Conservation (phyloP, 1,140 invertebrate species). For the Drosophila repletoides region DNA sequence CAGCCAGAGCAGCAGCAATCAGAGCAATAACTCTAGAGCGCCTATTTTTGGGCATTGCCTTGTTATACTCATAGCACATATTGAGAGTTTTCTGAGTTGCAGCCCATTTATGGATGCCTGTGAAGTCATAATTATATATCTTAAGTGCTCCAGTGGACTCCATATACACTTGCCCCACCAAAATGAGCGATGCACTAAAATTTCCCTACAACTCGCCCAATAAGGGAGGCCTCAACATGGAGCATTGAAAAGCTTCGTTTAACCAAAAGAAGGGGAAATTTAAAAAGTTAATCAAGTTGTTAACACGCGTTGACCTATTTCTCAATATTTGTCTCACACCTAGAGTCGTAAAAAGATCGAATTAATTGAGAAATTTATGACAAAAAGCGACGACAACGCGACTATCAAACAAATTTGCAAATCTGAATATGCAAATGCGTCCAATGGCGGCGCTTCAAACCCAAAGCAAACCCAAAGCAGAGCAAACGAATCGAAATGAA, state of each 20-base stretch:
- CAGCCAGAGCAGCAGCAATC: slow-evolving; percentile 57
- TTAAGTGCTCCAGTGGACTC: slow-evolving; percentile 35
- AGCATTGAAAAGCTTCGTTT: not conserved
- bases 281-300: slow-evolving; percentile 27
- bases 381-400: slow-evolving; percentile 17
- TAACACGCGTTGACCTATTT: slow-evolving; percentile 57
- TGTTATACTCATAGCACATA: slow-evolving; percentile 18
- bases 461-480: slow-evolving; percentile 23
- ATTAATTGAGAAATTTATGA: slow-evolving; percentile 75
- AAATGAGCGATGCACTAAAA: slow-evolving; percentile 17
- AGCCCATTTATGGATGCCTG: slow-evolving; percentile 58
- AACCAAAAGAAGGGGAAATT: not conserved
- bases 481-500: no score
- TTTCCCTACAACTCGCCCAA: slow-evolving; percentile 34
- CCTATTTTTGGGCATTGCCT: slow-evolving; percentile 76
- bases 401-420: slow-evolving; percentile 66
- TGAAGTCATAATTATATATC: slow-evolving; percentile 67
- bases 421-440: slow-evolving; percentile 70
- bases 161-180: slow-evolving; percentile 18
- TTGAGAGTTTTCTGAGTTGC: slow-evolving; percentile 28
- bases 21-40: slow-evolving; percentile 52
- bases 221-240: not conserved
- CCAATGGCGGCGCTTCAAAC: slow-evolving; percentile 64
- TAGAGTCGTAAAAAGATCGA: slow-evolving; percentile 29
- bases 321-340: slow-evolving; percentile 54